phyloP scores from a whole-genome alignment of 2,797 vertebrate species.

The Botia kubotai region DNA sequence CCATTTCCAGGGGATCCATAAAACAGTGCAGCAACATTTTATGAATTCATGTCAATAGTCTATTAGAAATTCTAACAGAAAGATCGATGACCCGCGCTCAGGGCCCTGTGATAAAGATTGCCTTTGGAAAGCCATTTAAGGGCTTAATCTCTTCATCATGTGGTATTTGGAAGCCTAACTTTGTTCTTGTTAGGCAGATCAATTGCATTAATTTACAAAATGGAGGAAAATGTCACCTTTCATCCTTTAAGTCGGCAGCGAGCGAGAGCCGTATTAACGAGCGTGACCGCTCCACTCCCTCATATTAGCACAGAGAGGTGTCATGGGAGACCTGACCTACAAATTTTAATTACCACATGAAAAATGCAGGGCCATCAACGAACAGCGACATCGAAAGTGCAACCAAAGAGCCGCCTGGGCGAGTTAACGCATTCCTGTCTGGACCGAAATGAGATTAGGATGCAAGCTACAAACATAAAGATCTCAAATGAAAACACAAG shows the following conservation, averaged over 20 bases:
- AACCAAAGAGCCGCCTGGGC: constrained; percentile 58
- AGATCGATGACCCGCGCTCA: constrained; percentile 89
- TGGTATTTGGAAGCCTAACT: constrained; percentile 96
- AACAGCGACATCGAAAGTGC: constrained; percentile 69
- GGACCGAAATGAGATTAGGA: constrained; percentile 7
- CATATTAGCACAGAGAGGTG: constrained; percentile 87
- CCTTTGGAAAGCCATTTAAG: constrained; percentile 94
- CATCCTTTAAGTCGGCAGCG: constrained; percentile 89
- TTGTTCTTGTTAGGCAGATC: constrained; percentile 97
- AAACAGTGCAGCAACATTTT: constrained; percentile 89
- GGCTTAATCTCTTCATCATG: constrained; percentile 97
- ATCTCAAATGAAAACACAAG: neutral
- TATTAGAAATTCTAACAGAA: constrained; percentile 99
- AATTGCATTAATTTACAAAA: constrained; percentile 98
- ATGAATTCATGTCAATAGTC: constrained; percentile 95
- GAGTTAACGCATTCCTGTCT: constrained; percentile 64
- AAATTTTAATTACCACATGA: constrained; percentile 96
- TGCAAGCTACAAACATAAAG: neutral
- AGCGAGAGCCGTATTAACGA: constrained; percentile 82
- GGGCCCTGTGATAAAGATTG: constrained; percentile 88
- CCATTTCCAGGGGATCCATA: constrained; percentile 84
- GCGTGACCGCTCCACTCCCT: constrained; percentile 78
- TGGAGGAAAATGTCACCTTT: constrained; percentile 94
- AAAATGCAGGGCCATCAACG: constrained; percentile 88
- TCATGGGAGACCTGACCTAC: constrained; percentile 94